phyloP scores from a whole-genome alignment of 2,113 vertebrate genomes.

The Ctenodactylus gundi region DNA sequence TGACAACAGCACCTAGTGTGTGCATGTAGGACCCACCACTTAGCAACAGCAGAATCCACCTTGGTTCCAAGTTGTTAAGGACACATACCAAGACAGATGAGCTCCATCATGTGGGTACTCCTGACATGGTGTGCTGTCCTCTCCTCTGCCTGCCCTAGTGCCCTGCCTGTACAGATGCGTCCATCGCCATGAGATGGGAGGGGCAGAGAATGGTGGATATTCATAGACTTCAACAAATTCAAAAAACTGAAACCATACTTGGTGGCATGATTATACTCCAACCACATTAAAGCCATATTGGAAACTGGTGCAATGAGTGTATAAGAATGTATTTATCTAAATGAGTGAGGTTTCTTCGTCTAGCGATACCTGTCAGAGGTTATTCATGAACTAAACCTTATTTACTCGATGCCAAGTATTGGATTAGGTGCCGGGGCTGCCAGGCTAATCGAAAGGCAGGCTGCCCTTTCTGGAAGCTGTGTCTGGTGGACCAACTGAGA shows the following conservation, averaged over 20 bases:
- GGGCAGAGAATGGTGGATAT: too few species aligned
- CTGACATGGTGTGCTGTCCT: too few species aligned
- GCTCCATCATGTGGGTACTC: too few species aligned
- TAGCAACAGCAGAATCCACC: rapidly evolving
- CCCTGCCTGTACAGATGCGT: too few species aligned
- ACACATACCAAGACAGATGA: not conserved
- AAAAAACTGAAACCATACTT: not conserved
- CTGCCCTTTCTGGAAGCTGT: not conserved
- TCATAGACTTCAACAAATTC: not conserved
- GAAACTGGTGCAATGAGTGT: not conserved
- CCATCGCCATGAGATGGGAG: too few species aligned
- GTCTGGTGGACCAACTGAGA: not conserved
- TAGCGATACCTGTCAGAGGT: not conserved
- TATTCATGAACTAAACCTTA: not conserved
- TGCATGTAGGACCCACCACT: not conserved
- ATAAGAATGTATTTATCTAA: not conserved
- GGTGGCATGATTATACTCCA: not conserved
- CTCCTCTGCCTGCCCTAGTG: too few species aligned
- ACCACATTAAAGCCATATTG: not conserved
- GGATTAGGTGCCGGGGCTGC: too few species aligned
- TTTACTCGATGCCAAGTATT: not conserved
- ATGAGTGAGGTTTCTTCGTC: not conserved
- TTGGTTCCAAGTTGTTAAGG: not conserved
- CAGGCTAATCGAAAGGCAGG: not conserved
- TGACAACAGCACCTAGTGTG: rapidly evolving